Percentiles rank a stretch among this genome's conserved stretches.
Conservation (phyloP, 1,140 invertebrate genomes). For the Anagrus nilaparvatae region DNA sequence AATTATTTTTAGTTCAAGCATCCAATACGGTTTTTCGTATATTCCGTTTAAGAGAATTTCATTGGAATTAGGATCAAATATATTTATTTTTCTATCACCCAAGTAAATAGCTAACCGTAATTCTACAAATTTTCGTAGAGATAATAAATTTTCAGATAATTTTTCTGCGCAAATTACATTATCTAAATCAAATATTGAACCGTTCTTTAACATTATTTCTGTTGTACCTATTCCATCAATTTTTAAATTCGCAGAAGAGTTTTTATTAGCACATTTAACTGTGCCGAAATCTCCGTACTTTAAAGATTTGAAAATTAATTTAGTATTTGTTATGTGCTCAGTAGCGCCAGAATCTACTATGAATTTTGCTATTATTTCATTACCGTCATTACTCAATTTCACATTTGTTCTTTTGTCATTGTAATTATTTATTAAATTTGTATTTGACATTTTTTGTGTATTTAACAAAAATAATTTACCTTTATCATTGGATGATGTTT, state of each 20-base stretch:
- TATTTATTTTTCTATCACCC: constrained; percentile 11
- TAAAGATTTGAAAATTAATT: not conserved
- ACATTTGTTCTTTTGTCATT: not conserved
- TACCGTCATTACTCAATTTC: not conserved
- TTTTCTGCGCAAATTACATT: constrained; percentile 9
- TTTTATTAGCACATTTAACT: constrained; percentile 15
- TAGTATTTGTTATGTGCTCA: not conserved
- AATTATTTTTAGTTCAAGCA: constrained; percentile 10
- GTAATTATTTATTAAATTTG: not conserved
- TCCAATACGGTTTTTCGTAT: constrained; percentile 16
- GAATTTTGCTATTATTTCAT: not conserved
- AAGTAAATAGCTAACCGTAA: constrained; percentile 9
- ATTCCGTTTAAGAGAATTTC: constrained; percentile 10
- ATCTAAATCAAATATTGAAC: constrained; percentile 2
- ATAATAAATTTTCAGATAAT: constrained; percentile 11
- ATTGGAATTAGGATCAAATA: constrained; percentile 11
- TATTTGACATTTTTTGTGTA: not conserved
- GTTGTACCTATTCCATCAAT: constrained; percentile 4
- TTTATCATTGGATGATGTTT: not conserved
- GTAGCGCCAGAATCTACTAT: constrained; percentile 2
- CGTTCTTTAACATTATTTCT: not conserved
- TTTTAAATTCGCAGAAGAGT: constrained; percentile 4
- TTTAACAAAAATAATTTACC: not conserved
- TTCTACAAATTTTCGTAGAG: constrained; percentile 12
- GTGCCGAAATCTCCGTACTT: not conserved